These are phyloP conservation scores for Caenorhabditis uteleia DNA, from an alignment of 2,888 invertebrate genomes.

Conservation along the genomic window DNA sequence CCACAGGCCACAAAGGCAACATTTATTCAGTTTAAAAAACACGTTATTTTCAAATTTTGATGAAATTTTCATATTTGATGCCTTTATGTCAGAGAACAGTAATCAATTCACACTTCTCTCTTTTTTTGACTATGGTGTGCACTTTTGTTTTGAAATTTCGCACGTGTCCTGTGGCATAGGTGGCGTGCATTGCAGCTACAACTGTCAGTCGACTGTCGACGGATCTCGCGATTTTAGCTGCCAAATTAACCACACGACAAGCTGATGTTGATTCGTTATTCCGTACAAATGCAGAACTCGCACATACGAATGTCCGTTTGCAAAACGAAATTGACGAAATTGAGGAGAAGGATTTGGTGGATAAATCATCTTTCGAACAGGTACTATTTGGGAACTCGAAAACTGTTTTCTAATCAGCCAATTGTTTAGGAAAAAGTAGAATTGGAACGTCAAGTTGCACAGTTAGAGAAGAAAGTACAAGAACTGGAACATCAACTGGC, in stretches of 20 bases:
- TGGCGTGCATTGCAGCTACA: slow-evolving; percentile 44
- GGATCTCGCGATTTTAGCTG: slow-evolving; percentile 66
- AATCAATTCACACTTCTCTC: neutral
- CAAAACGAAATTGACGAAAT: slow-evolving; percentile 60
- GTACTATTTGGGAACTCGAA: slow-evolving; percentile 8
- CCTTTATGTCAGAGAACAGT: neutral
- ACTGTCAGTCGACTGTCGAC: slow-evolving; percentile 48
- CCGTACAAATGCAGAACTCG: slow-evolving; percentile 64
- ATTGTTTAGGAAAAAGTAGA: slow-evolving; percentile 17
- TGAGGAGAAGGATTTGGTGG: slow-evolving; percentile 33
- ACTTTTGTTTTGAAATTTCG: neutral
- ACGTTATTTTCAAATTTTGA: neutral
- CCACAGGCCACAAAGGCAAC: neutral
- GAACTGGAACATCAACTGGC: slow-evolving; percentile 17
- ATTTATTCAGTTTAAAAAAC: neutral
- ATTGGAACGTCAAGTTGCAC: slow-evolving; percentile 15
- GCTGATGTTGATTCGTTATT: slow-evolving; percentile 65
- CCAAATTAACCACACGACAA: slow-evolving; percentile 59
- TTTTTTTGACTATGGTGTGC: neutral
- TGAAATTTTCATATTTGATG: no score
- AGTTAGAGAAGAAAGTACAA: slow-evolving; percentile 24
- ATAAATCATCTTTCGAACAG: slow-evolving; percentile 2
- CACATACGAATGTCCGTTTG: slow-evolving; percentile 62
- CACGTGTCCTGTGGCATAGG: slow-evolving; percentile 30
- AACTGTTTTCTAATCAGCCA: neutral